These are phyloP conservation scores for Fratercula arctica DNA, from an alignment of 2,797 vertebrate genomes.

Conservation along the genomic window DNA sequence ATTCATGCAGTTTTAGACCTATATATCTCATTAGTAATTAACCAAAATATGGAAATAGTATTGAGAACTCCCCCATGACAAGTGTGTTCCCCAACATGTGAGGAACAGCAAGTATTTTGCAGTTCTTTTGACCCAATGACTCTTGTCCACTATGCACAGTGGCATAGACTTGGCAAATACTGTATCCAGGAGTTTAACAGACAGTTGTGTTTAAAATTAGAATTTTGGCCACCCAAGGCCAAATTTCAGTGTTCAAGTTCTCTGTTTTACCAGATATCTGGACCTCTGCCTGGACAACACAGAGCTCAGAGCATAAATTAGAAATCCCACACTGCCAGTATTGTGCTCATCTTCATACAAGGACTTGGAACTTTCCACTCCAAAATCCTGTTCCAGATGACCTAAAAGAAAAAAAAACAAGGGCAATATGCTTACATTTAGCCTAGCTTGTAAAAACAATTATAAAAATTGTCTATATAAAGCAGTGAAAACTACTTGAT, in stretches of 20 bases:
- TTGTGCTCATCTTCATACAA: neutral
- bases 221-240: neutral
- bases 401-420: neutral
- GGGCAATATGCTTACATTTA: neutral
- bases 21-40: neutral
- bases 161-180: neutral
- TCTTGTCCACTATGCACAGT: neutral
- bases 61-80: neutral
- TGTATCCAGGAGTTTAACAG: neutral
- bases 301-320: neutral
- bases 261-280: neutral
- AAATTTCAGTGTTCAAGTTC: neutral
- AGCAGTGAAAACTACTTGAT: neutral
- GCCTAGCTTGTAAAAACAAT: neutral
- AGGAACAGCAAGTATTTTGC: neutral
- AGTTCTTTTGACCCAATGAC: neutral
- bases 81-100: neutral
- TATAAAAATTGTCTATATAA: neutral
- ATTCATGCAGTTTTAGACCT: neutral
- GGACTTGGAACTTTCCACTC: neutral
- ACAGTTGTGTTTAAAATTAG: neutral
- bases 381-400: neutral
- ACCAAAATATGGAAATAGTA: neutral
- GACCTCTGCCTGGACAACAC: neutral
- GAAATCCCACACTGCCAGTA: neutral